Conservation (phyloP, 2,113 vertebrate genomes). For the Odontophorus gujanensis region DNA sequence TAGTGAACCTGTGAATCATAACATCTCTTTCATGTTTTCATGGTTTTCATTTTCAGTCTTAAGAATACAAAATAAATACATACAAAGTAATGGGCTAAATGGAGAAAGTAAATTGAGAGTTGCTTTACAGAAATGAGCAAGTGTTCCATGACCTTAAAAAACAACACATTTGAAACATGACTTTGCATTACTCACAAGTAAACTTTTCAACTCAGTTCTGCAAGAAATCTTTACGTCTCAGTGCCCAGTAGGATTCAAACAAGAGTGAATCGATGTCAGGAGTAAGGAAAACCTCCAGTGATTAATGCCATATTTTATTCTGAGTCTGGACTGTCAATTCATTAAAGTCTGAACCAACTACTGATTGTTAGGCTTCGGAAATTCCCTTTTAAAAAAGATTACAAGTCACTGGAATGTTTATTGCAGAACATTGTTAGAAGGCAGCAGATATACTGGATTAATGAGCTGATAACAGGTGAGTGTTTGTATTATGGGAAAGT, state of each 20-base stretch:
- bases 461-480: neutral
- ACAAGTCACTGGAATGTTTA: neutral
- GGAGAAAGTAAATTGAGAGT: neutral
- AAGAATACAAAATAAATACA: neutral
- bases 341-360: neutral
- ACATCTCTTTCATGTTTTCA: neutral
- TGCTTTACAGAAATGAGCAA: neutral
- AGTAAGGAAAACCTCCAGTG: neutral
- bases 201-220: neutral
- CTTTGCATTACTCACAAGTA: neutral
- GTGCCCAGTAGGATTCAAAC: neutral
- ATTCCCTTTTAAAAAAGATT: neutral
- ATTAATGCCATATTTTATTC: neutral
- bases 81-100: neutral
- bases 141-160: neutral
- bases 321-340: neutral
- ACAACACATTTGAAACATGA: neutral
- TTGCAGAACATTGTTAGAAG: neutral
- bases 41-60: neutral
- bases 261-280: neutral
- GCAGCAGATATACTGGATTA: neutral
- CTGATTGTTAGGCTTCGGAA: neutral
- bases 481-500: neutral
- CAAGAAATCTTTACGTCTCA: neutral
- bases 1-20: neutral